Evolutionary conservation across 2,888 invertebrate genomes (phyloP).

Genomic region (Drosophila conformis): DNA sequence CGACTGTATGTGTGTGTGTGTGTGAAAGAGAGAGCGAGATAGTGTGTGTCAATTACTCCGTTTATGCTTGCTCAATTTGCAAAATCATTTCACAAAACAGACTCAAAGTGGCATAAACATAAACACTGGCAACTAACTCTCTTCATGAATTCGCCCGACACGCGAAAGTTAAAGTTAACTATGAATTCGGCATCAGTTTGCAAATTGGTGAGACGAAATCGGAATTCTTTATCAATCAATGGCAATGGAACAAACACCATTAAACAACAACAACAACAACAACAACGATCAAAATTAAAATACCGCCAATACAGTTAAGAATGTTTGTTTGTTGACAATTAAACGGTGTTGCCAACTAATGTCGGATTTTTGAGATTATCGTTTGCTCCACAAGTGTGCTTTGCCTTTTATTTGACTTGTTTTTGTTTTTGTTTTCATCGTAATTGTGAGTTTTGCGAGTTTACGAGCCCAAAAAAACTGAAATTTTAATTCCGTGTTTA

Average conservation of each 20-base stretch:
- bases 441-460: not conserved
- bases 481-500: not conserved
- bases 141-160: not conserved
- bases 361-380: not conserved
- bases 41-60: slow-evolving; percentile 8
- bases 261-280: not conserved
- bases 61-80: slow-evolving; percentile 10
- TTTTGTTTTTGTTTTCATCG: too few relatives aligned
- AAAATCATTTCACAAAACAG: slow-evolving; percentile 4
- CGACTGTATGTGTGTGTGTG: not conserved
- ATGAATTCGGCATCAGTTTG: not conserved
- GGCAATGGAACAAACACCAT: not conserved
- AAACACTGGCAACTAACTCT: slow-evolving; percentile 2
- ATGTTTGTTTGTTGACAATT: slow-evolving; percentile 4
- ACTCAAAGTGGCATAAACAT: slow-evolving; percentile 6
- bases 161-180: slow-evolving; percentile 6
- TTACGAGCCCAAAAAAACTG: too few relatives aligned
- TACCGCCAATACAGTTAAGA: not conserved
- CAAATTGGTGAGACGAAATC: slow-evolving; percentile 5
- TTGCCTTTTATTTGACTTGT: not conserved
- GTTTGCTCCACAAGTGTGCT: not conserved
- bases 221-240: not conserved
- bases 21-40: not conserved
- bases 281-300: not conserved
- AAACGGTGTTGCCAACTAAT: not conserved